These are phyloP conservation scores for Eupristina koningsbergeri DNA, from an alignment of 1,140 invertebrate genomes.

Conservation along the genomic window DNA sequence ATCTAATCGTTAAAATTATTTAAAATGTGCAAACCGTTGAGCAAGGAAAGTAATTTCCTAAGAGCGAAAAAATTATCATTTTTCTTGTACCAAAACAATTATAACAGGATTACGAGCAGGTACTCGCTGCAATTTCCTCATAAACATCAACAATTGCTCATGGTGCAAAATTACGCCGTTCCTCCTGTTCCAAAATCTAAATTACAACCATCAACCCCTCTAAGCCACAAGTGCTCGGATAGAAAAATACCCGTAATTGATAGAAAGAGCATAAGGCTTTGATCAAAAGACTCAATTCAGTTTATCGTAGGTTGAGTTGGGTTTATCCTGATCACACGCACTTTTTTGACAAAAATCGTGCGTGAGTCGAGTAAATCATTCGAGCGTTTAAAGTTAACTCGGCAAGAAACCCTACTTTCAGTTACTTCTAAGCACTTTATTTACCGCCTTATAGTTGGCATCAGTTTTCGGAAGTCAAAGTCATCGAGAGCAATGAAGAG, in stretches of 20 bases:
- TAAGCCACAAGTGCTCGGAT: not conserved
- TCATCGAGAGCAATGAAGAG: not conserved
- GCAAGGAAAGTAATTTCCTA: not conserved
- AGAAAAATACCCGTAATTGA: not conserved
- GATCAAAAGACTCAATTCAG: not conserved
- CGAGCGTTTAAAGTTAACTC: constrained; percentile 42
- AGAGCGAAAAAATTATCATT: not conserved
- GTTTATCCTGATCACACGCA: too few species aligned
- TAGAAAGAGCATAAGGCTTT: not conserved
- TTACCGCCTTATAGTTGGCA: constrained; percentile 41
- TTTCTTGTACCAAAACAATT: not conserved
- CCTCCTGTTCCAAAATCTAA: not conserved
- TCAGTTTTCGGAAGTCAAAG: constrained; percentile 20
- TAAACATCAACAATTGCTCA: not conserved
- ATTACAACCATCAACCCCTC: not conserved
- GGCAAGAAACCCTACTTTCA: constrained; percentile 11
- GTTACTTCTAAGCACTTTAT: constrained; percentile 28
- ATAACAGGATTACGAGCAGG: not conserved
- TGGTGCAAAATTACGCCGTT: not conserved
- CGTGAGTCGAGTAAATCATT: constrained; percentile 19
- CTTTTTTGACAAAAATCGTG: too few species aligned
- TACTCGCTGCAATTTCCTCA: not conserved
- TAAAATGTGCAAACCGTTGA: not conserved
- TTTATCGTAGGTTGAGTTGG: too few species aligned
- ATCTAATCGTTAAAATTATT: not conserved